These are phyloP conservation scores for Macrosiphum euphorbiae DNA, from an alignment of 2,888 invertebrate species.

Conservation along the genomic window DNA sequence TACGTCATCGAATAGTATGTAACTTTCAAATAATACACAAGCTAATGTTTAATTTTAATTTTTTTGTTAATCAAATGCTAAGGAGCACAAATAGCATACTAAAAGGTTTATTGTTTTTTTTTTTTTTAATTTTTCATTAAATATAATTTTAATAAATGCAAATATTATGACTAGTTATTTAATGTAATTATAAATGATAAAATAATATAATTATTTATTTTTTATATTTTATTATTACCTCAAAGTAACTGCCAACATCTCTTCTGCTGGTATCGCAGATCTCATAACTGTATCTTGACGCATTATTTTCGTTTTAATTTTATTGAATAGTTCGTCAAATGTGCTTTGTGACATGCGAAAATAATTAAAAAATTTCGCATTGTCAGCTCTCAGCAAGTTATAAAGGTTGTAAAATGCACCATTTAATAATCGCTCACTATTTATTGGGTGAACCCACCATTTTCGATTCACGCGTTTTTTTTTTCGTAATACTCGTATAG, in stretches of 20 bases:
- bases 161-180: slow-evolving; percentile 22
- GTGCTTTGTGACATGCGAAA: background rate
- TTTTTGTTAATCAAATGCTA: slow-evolving; percentile 36
- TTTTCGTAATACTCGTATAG: too few species aligned
- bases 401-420: slow-evolving; percentile 15
- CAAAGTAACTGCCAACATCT: slow-evolving; percentile 57
- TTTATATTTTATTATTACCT: slow-evolving; percentile 47
- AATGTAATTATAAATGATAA: slow-evolving; percentile 43
- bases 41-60: slow-evolving; percentile 42
- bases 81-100: slow-evolving; percentile 26
- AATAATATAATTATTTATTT: slow-evolving; percentile 44
- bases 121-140: slow-evolving; percentile 43
- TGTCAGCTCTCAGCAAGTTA: background rate
- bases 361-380: background rate
- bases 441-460: background rate
- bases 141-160: slow-evolving; percentile 40
- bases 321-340: background rate
- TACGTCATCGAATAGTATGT: slow-evolving; percentile 24
- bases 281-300: slow-evolving; percentile 53
- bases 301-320: slow-evolving; percentile 36
- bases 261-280: slow-evolving; percentile 46
- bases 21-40: too few species aligned
- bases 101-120: slow-evolving; percentile 12
- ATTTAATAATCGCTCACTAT: slow-evolving; percentile 18
- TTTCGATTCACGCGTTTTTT: slow-evolving; percentile 11